phyloP scores from a whole-genome alignment of 1,140 invertebrate genomes.

The Orius laevigatus region DNA sequence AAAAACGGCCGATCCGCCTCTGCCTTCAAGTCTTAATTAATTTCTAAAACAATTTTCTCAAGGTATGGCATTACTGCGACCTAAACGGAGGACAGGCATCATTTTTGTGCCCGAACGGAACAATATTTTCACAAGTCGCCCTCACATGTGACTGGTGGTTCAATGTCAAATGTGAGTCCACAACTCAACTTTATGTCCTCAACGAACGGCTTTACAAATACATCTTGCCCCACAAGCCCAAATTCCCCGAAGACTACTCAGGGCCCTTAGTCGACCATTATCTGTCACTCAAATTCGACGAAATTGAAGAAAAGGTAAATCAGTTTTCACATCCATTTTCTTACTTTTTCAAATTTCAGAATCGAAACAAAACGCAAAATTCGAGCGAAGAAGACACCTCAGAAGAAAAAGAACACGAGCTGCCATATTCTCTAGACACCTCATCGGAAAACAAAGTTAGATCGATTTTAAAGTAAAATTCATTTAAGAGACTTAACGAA shows the following conservation, averaged over 20 bases:
- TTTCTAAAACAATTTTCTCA: constrained; percentile 23
- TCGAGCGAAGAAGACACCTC: constrained; percentile 2
- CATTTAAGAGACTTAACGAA: constrained; percentile 19
- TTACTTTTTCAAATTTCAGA: constrained; percentile 2
- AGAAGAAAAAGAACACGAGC: constrained; percentile 24
- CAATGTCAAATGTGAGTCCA: constrained; percentile 57
- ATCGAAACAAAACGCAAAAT: constrained; percentile 12
- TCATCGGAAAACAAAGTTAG: constrained; percentile 8
- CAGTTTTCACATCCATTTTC: constrained; percentile 4
- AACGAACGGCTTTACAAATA: constrained; percentile 79
- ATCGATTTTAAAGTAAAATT: constrained; percentile 14
- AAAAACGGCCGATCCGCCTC: too few species aligned
- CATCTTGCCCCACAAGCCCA: constrained; percentile 64
- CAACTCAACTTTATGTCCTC: constrained; percentile 65
- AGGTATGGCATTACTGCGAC: constrained; percentile 85
- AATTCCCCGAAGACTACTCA: constrained; percentile 73
- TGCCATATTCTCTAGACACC: constrained; percentile 22
- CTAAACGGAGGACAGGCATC: constrained; percentile 80
- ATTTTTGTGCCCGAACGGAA: constrained; percentile 79
- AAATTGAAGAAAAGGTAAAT: constrained; percentile 46
- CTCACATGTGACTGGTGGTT: constrained; percentile 87
- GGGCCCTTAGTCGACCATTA: constrained; percentile 72
- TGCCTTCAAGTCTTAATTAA: too few species aligned
- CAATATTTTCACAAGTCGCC: constrained; percentile 74
- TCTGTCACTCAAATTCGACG: constrained; percentile 60